Conservation (phyloP, 2,797 vertebrate genomes). For the Oophaga sylvatica region DNA sequence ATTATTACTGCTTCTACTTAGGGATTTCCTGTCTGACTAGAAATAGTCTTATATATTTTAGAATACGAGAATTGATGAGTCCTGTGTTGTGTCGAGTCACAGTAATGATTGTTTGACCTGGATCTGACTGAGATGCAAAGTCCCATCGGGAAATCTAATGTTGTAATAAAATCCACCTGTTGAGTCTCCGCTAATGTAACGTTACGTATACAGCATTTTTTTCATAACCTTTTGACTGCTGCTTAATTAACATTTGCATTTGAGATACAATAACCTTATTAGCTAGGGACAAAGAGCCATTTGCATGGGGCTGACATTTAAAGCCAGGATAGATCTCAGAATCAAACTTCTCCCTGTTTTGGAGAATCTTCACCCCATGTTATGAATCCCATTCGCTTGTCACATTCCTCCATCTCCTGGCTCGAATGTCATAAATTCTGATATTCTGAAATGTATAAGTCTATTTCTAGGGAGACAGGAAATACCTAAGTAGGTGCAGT, state of each 20-base stretch:
- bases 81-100: background rate
- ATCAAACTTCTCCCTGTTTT: background rate
- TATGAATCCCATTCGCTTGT: no score
- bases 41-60: constrained; percentile 10
- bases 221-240: background rate
- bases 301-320: background rate
- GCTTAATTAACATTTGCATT: background rate
- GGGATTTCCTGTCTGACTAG: constrained; percentile 50
- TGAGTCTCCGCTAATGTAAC: background rate
- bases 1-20: background rate
- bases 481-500: no score
- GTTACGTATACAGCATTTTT: background rate
- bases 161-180: constrained; percentile 17
- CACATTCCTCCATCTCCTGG: no score
- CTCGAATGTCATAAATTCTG: no score
- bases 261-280: background rate
- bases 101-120: constrained; percentile 27
- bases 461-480: no score
- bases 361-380: background rate
- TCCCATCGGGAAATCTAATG: constrained; percentile 24
- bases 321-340: background rate
- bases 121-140: background rate
- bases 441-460: no score
- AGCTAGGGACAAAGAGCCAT: background rate
- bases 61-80: constrained; percentile 27